phyloP scores from a whole-genome alignment of 2,113 vertebrate species.

The Eidolon helvum region DNA sequence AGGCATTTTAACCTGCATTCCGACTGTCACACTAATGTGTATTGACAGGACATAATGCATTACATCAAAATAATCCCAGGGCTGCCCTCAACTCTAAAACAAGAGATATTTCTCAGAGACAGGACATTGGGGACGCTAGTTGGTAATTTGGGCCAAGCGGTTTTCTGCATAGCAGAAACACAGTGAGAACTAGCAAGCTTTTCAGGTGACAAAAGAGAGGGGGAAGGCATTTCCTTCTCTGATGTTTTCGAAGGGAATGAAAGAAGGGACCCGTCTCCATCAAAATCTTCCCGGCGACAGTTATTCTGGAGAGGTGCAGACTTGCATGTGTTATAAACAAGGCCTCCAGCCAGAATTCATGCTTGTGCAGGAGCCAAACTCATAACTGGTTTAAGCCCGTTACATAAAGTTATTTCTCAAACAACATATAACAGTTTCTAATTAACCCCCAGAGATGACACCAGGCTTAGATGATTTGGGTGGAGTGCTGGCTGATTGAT shows the following conservation, averaged over 20 bases:
- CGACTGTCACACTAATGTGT: constrained; percentile 70
- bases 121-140: constrained; percentile 74
- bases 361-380: constrained; percentile 8
- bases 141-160: constrained; percentile 70
- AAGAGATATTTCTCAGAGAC: constrained; percentile 54
- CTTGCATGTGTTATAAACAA: neutral
- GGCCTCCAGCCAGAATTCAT: constrained; percentile 32
- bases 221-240: neutral
- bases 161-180: constrained; percentile 67
- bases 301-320: neutral
- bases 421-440: constrained; percentile 63
- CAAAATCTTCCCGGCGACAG: neutral
- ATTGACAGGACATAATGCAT: constrained; percentile 71
- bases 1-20: constrained; percentile 77
- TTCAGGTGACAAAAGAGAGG: neutral
- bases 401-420: constrained; percentile 64
- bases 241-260: neutral
- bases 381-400: constrained; percentile 24
- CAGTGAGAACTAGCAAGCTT: neutral
- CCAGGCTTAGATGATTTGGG: constrained; percentile 61
- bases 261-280: neutral
- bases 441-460: constrained; percentile 77
- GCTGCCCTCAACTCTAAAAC: constrained; percentile 15
- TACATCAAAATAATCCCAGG: constrained; percentile 73
- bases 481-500: constrained; percentile 78